These are phyloP conservation scores for Neogale vison DNA, from an alignment of 2,113 vertebrate species.

Conservation along the genomic window DNA sequence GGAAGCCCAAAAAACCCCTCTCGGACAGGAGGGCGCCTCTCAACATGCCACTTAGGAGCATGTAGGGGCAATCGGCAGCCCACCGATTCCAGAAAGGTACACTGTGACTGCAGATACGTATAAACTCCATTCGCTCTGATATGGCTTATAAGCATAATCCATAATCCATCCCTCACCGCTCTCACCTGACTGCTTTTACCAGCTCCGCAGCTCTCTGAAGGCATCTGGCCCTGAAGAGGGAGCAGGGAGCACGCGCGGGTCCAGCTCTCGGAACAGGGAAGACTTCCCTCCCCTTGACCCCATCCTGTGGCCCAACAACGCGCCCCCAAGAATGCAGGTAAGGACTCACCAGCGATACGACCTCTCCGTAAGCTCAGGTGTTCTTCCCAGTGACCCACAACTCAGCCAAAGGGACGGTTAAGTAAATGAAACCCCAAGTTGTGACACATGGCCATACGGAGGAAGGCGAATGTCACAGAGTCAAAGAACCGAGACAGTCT, in stretches of 20 bases:
- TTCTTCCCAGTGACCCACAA: accelerated
- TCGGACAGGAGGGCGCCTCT: neutral
- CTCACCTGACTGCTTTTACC: neutral
- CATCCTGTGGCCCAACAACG: neutral
- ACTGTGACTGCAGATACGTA: neutral
- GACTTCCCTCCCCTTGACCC: accelerated
- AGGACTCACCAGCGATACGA: neutral
- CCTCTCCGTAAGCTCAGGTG: accelerated
- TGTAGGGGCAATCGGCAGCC: neutral
- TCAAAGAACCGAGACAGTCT: neutral
- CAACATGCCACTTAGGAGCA: accelerated
- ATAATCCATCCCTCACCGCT: neutral
- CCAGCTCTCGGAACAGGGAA: accelerated
- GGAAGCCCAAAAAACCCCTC: neutral
- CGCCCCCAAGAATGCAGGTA: neutral
- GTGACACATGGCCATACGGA: accelerated
- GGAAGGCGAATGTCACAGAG: accelerated
- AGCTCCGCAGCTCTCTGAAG: neutral
- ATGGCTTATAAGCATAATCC: neutral
- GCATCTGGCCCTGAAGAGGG: neutral
- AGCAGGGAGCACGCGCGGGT: neutral
- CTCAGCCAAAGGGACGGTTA: neutral
- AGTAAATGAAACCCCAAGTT: too few species aligned
- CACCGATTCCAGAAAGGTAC: neutral
- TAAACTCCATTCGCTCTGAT: neutral